Percentiles rank a stretch among this genome's conserved stretches.
phyloP scores from a whole-genome alignment of 1,140 invertebrate genomes.

The Drosophila leontia region DNA sequence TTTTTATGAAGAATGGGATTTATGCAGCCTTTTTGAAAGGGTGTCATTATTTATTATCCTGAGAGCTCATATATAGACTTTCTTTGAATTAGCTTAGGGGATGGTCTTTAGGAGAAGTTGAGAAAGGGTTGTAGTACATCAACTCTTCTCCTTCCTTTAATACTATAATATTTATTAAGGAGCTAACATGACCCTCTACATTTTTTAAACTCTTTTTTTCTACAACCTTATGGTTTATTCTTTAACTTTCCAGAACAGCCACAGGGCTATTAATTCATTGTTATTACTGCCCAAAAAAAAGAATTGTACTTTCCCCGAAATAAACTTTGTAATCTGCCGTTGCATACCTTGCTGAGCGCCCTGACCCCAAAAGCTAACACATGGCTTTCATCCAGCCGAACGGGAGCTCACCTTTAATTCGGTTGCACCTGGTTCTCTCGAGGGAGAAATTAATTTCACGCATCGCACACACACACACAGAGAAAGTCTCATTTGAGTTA shows the following conservation, averaged over 20 bases:
- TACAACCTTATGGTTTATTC: not conserved
- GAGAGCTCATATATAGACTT: not conserved
- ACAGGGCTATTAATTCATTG: not conserved
- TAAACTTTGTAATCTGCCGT: constrained; percentile 1
- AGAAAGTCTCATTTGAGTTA: constrained; percentile 14
- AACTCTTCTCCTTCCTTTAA: no score
- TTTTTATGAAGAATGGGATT: not conserved
- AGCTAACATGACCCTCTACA: not conserved
- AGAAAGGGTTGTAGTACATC: not conserved
- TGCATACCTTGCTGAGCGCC: not conserved
- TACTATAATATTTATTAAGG: not conserved
- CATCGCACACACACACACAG: constrained; percentile 16
- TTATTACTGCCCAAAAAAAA: not conserved
- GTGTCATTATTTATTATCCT: not conserved
- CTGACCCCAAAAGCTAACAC: not conserved
- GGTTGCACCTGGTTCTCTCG: constrained; percentile 18
- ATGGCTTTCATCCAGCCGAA: not conserved
- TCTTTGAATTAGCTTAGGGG: not conserved
- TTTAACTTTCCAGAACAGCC: not conserved
- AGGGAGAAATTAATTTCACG: constrained; percentile 50
- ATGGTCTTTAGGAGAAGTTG: not conserved
- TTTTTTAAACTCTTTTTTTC: not conserved
- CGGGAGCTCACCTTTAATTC: constrained; percentile 30
- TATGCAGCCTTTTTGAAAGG: not conserved
- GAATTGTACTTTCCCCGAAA: constrained; percentile 6